Percentiles rank a stretch among this genome's conserved stretches.
phyloP scores from a whole-genome alignment of 2,888 invertebrate genomes.

The Drosophila percnosoma region DNA sequence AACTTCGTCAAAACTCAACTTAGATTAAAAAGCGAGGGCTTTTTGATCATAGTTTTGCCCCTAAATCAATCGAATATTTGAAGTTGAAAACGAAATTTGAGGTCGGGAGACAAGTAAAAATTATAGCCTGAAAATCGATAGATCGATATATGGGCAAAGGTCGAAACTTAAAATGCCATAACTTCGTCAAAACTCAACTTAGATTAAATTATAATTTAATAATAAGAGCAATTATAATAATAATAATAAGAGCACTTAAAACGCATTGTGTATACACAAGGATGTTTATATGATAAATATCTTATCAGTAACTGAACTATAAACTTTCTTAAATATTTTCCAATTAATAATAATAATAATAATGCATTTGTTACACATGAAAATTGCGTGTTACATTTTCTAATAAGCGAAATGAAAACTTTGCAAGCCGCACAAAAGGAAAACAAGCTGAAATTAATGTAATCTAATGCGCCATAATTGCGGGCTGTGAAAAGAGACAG shows the following conservation, averaged over 20 bases:
- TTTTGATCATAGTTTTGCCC: no score
- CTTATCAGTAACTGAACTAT: neutral
- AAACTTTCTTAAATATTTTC: neutral
- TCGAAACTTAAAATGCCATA: no score
- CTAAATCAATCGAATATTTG: no score
- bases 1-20: no score
- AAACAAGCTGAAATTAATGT: slow-evolving; percentile 29
- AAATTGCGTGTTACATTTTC: neutral
- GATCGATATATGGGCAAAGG: no score
- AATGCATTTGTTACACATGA: slow-evolving; percentile 1
- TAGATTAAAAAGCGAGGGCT: no score
- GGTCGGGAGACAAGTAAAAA: no score
- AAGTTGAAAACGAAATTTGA: no score
- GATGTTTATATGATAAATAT: neutral
- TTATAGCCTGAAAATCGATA: no score
- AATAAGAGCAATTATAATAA: no score
- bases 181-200: no score
- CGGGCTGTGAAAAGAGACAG: neutral
- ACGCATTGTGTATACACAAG: neutral
- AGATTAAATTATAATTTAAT: no score
- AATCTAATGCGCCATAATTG: slow-evolving; percentile 41
- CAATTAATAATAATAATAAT: neutral
- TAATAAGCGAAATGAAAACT: slow-evolving; percentile 21
- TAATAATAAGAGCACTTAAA: neutral
- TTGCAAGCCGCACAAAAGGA: slow-evolving; percentile 11